Conservation (phyloP, 2,888 invertebrate species). For the Aphodius sticticus region DNA sequence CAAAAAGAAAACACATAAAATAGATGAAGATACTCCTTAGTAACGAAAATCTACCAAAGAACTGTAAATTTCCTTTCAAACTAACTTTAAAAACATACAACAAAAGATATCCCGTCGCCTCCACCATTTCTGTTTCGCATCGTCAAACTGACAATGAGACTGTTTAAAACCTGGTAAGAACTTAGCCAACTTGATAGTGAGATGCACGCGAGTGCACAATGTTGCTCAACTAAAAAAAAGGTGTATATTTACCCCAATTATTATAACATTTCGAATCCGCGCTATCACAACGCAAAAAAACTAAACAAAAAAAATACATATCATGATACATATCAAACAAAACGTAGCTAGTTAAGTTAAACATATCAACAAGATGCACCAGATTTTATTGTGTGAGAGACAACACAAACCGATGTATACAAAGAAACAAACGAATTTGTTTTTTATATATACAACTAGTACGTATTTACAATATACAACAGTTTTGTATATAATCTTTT, state of each 20-base stretch:
- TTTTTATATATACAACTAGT: constrained; percentile 11
- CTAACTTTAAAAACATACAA: too few relatives aligned
- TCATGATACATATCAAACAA: constrained; percentile 25
- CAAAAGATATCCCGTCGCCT: neutral
- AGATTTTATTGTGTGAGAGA: constrained; percentile 18
- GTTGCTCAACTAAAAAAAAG: constrained; percentile 39
- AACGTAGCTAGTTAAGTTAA: neutral
- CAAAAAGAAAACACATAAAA: too few relatives aligned
- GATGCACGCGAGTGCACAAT: constrained; percentile 30
- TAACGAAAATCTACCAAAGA: too few relatives aligned
- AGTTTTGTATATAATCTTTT: neutral
- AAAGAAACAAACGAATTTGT: constrained; percentile 28
- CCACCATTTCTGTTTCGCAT: neutral
- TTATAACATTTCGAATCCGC: constrained; percentile 26
- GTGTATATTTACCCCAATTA: constrained; percentile 31
- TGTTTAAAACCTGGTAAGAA: neutral
- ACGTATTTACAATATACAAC: neutral
- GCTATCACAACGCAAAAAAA: constrained; percentile 11
- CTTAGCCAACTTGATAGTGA: constrained; percentile 36
- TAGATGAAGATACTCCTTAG: too few relatives aligned
- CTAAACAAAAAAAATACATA: constrained; percentile 16
- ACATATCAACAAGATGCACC: constrained; percentile 12
- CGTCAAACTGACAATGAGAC: neutral
- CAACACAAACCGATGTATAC: constrained; percentile 21
- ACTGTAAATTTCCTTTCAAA: too few relatives aligned